Percentiles rank a stretch among this genome's conserved stretches.
Conservation (phyloP, 2,797 vertebrate genomes). For the Anniella stebbinsi region DNA sequence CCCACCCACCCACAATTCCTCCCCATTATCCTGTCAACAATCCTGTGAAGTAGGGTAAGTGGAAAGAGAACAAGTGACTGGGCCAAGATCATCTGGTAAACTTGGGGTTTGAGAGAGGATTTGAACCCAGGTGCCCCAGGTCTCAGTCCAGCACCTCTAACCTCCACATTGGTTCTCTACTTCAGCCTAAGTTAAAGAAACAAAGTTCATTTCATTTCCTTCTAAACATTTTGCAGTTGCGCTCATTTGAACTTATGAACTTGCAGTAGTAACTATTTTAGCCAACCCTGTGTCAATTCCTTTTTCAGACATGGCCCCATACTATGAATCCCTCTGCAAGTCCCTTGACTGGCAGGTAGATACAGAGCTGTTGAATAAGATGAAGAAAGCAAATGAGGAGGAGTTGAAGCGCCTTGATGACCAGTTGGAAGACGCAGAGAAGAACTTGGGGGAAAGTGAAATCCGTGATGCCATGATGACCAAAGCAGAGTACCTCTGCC, state of each 20-base stretch:
- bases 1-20: neutral
- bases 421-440: slow-evolving; percentile 94
- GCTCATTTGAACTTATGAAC: neutral
- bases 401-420: slow-evolving; percentile 93
- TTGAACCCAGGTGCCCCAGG: neutral
- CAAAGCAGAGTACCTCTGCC: slow-evolving; percentile 95
- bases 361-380: slow-evolving; percentile 88
- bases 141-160: neutral
- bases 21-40: neutral
- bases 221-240: neutral
- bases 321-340: slow-evolving; percentile 94
- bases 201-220: neutral
- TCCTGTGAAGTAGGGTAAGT: neutral
- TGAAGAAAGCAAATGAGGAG: slow-evolving; percentile 97
- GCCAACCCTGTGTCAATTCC: neutral
- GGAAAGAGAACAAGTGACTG: too few relatives aligned
- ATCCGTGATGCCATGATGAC: slow-evolving; percentile 98
- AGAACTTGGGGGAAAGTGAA: slow-evolving; percentile 95
- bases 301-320: slow-evolving; percentile 93
- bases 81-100: too few relatives aligned
- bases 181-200: too few relatives aligned
- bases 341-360: slow-evolving; percentile 95
- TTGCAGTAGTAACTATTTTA: neutral
- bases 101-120: neutral
- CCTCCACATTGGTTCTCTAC: neutral